A percentile compares a stretch with the other conserved stretches of the same genome.
Evolutionary conservation across 2,113 vertebrate genomes (phyloP).

Genomic region (Myotis brandtii): DNA sequence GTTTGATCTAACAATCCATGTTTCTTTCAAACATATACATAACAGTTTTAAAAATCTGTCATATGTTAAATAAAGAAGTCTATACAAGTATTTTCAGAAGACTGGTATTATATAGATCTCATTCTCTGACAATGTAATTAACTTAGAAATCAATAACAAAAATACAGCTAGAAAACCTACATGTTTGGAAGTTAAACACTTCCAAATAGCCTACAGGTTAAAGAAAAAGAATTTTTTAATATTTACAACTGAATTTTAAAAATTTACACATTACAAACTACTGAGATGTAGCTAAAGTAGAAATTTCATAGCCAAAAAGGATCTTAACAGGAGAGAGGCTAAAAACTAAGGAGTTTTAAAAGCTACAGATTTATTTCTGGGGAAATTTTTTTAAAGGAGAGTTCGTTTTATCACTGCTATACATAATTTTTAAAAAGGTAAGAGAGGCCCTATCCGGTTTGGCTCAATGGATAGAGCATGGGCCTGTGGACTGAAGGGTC

Average conservation of each 20-base stretch:
- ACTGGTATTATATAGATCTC: not conserved
- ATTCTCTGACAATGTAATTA: not conserved
- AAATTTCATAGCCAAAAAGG: not conserved
- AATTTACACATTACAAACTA: not conserved
- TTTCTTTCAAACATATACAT: slow-evolving; percentile 1
- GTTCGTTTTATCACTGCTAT: not conserved
- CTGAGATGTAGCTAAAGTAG: not conserved
- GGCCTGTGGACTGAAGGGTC: no score
- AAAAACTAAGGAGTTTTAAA: slow-evolving; percentile 32
- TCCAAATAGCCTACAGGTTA: not conserved
- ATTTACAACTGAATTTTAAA: slow-evolving; percentile 5
- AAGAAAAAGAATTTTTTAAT: slow-evolving; percentile 4
- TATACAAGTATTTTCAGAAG: slow-evolving; percentile 30
- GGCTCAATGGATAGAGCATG: no score
- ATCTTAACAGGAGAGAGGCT: not conserved
- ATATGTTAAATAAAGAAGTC: not conserved
- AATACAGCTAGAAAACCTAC: not conserved
- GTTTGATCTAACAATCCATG: not conserved
- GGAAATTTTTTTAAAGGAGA: not conserved
- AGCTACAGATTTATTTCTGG: slow-evolving; percentile 18
- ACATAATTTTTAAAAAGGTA: not conserved
- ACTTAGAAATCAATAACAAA: slow-evolving; percentile 1
- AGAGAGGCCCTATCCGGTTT: not conserved
- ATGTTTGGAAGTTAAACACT: not conserved
- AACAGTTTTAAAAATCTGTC: not conserved